Percentiles rank a stretch among this genome's conserved stretches.
Conservation (phyloP, 1,140 invertebrate species). For the Nixonia krombeini region DNA sequence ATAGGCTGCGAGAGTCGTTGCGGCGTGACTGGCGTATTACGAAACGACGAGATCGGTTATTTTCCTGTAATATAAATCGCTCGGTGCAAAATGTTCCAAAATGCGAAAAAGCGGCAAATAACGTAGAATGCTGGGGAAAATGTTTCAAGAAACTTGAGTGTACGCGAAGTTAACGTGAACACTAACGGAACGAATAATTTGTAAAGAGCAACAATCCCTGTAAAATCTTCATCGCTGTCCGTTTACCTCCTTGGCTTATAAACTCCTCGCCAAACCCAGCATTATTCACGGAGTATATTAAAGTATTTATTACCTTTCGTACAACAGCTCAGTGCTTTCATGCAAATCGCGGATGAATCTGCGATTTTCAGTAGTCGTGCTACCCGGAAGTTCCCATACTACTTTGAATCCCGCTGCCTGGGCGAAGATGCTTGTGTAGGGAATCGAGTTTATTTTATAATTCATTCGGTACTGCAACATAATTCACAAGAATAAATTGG, state of each 20-base stretch:
- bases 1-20: no score
- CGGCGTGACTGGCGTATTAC: no score
- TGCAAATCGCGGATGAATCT: constrained; percentile 54
- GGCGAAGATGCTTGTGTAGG: constrained; percentile 59
- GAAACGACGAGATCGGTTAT: no score
- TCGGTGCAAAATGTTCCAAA: no score
- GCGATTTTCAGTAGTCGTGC: constrained; percentile 21
- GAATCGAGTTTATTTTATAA: constrained; percentile 61
- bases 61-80: no score
- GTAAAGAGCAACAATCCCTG: background rate
- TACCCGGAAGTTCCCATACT: constrained; percentile 61
- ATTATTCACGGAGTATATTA: constrained; percentile 58
- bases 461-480: constrained; percentile 63
- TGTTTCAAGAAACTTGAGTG: no score
- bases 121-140: no score
- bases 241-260: background rate
- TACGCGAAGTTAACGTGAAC: no score
- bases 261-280: background rate
- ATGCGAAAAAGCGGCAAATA: no score
- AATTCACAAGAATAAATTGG: background rate
- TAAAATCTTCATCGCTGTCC: constrained; percentile 10
- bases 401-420: constrained; percentile 66
- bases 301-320: constrained; percentile 67
- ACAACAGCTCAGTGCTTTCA: constrained; percentile 54
- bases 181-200: background rate